Evolutionary conservation across 2,113 vertebrate genomes (phyloP).

Genomic region (Prietella phreatophila): DNA sequence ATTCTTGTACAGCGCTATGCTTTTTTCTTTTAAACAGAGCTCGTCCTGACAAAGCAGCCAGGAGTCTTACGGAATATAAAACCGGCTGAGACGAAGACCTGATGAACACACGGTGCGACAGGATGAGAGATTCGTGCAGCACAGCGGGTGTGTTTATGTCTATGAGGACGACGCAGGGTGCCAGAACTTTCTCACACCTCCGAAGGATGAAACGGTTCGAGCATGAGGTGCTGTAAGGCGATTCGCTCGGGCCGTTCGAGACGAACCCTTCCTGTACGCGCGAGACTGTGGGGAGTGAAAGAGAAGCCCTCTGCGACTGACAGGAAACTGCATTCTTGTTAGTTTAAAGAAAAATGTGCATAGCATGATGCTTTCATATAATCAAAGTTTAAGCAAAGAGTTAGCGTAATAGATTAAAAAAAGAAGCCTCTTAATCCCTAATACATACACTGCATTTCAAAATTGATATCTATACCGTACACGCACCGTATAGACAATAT

Average conservation of each 20-base stretch:
- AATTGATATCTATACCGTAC: slow-evolving; percentile 29
- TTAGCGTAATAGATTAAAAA: slow-evolving; percentile 20
- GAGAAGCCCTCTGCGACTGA: slow-evolving; percentile 19
- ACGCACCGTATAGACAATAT: slow-evolving; percentile 43
- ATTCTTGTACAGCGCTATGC: slow-evolving; percentile 80
- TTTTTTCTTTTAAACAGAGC: slow-evolving; percentile 69
- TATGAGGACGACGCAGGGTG: slow-evolving; percentile 19
- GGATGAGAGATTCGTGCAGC: not conserved
- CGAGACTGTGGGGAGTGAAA: slow-evolving; percentile 25
- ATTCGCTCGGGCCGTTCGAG: slow-evolving; percentile 25
- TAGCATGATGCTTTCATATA: slow-evolving; percentile 48
- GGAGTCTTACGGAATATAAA: slow-evolving; percentile 58
- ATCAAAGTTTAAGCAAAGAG: slow-evolving; percentile 17
- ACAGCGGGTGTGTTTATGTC: not conserved
- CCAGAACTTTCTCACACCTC: slow-evolving; percentile 16
- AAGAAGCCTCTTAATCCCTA: slow-evolving; percentile 20
- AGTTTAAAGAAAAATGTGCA: slow-evolving; percentile 44
- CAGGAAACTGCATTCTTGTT: slow-evolving; percentile 33
- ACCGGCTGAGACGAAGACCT: slow-evolving; percentile 11
- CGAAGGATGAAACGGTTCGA: not conserved
- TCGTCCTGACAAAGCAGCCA: slow-evolving; percentile 74
- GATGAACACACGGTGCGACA: not conserved
- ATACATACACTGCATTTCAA: slow-evolving; percentile 44
- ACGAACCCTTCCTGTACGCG: slow-evolving; percentile 16
- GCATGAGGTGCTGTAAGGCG: slow-evolving; percentile 18